A percentile compares a stretch with the other conserved stretches of the same genome.
Evolutionary conservation across 2,888 invertebrate species (phyloP).

Genomic region (Clostera curtula): DNA sequence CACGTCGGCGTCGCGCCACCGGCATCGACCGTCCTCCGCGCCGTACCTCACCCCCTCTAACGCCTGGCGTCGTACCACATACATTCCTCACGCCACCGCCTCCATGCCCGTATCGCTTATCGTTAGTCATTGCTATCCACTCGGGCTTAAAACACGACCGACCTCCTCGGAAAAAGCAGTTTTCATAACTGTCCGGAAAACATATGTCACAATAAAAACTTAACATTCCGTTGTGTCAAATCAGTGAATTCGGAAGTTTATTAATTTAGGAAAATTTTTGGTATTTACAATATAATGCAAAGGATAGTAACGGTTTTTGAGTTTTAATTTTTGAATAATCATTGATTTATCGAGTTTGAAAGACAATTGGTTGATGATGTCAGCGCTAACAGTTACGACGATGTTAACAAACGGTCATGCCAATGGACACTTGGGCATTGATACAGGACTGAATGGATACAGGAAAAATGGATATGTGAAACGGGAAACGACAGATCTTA

Average conservation of each 20-base stretch:
- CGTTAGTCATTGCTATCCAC: conserved; percentile 36
- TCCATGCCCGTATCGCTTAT: conserved; percentile 3
- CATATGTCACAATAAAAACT: conserved; percentile 12
- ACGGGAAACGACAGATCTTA: conserved; percentile 34
- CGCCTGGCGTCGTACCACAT: conserved; percentile 25
- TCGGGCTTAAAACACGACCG: conserved; percentile 30
- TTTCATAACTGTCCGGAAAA: conserved; percentile 16
- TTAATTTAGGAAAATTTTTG: conserved; percentile 9
- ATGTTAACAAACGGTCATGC: conserved; percentile 54
- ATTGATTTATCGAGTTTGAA: conserved; percentile 10
- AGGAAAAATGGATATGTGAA: conserved; percentile 58
- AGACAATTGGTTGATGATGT: conserved; percentile 40
- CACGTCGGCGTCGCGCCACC: conserved; percentile 72
- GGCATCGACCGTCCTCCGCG: conserved; percentile 38
- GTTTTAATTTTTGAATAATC: conserved; percentile 14
- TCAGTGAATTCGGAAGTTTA: conserved; percentile 18
- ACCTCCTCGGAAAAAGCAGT: conserved; percentile 16
- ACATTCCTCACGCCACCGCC: conserved; percentile 41
- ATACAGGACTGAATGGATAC: conserved; percentile 49
- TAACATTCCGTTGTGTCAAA: conserved; percentile 17
- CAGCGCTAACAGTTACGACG: conserved; percentile 58
- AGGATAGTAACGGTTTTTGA: conserved; percentile 17
- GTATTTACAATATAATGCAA: conserved; percentile 8
- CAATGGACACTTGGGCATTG: conserved; percentile 52
- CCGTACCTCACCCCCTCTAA: conserved; percentile 20